These are phyloP conservation scores for Hippoglossus stenolepis DNA, from an alignment of 2,113 vertebrate species.

Conservation along the genomic window DNA sequence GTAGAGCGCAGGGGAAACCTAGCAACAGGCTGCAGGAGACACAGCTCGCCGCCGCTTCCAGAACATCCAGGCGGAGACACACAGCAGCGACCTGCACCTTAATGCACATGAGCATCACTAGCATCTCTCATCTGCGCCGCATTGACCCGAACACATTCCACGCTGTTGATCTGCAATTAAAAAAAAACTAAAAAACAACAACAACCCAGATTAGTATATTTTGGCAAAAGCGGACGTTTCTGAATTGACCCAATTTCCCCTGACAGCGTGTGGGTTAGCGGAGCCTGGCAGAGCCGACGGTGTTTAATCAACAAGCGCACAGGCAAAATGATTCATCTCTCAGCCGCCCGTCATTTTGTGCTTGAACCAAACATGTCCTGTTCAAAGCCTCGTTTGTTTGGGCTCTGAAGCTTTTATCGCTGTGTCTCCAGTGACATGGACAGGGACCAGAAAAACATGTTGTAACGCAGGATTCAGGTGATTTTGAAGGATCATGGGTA, in stretches of 20 bases:
- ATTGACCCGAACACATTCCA: constrained; percentile 26
- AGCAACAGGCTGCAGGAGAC: constrained; percentile 69
- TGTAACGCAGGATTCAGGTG: too few relatives aligned
- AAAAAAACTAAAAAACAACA: not conserved
- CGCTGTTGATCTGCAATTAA: constrained; percentile 27
- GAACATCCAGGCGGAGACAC: constrained; percentile 22
- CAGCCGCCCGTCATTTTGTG: constrained; percentile 18
- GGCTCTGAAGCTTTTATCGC: constrained; percentile 31
- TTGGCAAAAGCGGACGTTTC: not conserved
- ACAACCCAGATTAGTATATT: constrained; percentile 7
- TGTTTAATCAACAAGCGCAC: constrained; percentile 36
- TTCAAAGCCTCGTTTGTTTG: constrained; percentile 8
- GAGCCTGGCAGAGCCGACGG: not conserved
- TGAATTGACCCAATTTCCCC: constrained; percentile 28
- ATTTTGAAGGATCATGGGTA: not conserved
- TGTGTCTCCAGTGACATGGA: constrained; percentile 20
- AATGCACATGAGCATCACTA: not conserved
- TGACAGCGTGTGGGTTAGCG: constrained; percentile 35
- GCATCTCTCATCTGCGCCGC: constrained; percentile 12
- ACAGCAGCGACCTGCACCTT: not conserved
- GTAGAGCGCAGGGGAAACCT: constrained; percentile 62
- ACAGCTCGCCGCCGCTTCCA: constrained; percentile 26
- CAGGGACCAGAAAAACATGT: too few relatives aligned
- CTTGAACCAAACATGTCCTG: constrained; percentile 15
- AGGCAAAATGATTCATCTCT: constrained; percentile 37